These are phyloP conservation scores for Agapornis roseicollis DNA, from an alignment of 2,113 vertebrate genomes.

Conservation along the genomic window DNA sequence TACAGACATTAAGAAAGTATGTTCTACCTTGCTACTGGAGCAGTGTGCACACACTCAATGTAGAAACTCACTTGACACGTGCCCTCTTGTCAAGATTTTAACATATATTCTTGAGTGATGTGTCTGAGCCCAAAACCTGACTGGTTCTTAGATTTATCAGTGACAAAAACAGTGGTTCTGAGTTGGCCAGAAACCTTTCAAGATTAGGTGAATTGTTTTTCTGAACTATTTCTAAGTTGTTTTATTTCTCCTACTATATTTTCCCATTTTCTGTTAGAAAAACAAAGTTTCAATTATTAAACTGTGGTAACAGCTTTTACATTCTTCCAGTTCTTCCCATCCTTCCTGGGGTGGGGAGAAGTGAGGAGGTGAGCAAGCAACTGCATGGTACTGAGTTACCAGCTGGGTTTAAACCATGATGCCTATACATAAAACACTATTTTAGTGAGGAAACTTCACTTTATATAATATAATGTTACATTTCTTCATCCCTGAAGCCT, in stretches of 20 bases:
- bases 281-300: neutral
- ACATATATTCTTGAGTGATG: accelerated
- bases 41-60: neutral
- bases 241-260: neutral
- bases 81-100: neutral
- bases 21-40: neutral
- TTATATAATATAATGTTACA: neutral
- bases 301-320: neutral
- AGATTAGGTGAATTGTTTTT: neutral
- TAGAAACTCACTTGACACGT: neutral
- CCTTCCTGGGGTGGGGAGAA: neutral
- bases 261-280: neutral
- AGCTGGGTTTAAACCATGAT: neutral
- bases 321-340: neutral
- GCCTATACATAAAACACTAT: neutral
- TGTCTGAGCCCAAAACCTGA: neutral
- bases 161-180: neutral
- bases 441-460: neutral
- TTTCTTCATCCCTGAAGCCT: neutral
- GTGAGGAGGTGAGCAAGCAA: neutral
- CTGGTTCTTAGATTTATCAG: neutral
- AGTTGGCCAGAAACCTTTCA: neutral
- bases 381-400: neutral
- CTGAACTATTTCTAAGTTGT: neutral
- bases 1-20: neutral